These are phyloP conservation scores for Cheilosia soror DNA, from an alignment of 2,888 invertebrate genomes.

Conservation along the genomic window DNA sequence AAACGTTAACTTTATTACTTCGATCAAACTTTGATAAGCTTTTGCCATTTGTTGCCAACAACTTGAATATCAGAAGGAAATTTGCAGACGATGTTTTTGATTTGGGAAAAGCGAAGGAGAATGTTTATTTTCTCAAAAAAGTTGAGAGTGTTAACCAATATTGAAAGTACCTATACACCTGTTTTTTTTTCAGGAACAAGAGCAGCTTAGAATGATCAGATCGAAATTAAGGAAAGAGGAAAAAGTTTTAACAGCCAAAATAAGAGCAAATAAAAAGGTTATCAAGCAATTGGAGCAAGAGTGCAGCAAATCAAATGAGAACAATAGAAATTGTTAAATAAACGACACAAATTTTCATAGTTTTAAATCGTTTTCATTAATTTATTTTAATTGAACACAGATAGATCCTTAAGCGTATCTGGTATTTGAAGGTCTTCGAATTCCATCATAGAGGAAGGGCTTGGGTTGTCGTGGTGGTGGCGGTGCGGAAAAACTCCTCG, in stretches of 20 bases:
- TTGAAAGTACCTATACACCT: neutral
- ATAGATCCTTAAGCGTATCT: slow-evolving; percentile 40
- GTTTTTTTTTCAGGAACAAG: slow-evolving; percentile 37
- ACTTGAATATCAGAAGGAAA: neutral
- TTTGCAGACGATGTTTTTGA: neutral
- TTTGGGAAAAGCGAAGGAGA: slow-evolving; percentile 37
- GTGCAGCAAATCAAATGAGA: neutral
- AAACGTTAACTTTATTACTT: neutral
- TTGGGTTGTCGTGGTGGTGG: slow-evolving; percentile 46
- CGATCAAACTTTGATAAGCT: neutral
- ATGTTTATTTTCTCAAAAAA: slow-evolving; percentile 34
- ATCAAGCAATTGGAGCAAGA: slow-evolving; percentile 12
- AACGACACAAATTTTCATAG: neutral
- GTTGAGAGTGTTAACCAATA: neutral
- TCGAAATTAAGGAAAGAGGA: slow-evolving; percentile 4
- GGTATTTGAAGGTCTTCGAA: slow-evolving; percentile 45
- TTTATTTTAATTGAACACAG: neutral
- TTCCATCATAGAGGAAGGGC: slow-evolving; percentile 58
- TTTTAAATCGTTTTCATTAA: neutral
- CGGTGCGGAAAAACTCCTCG: slow-evolving; percentile 33
- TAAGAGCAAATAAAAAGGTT: slow-evolving; percentile 12
- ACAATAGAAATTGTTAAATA: neutral
- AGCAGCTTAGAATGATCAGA: slow-evolving; percentile 14
- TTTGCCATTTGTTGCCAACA: neutral
- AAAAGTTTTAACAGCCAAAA: neutral